Evolutionary conservation across 2,113 vertebrate species (phyloP).

Genomic region (Hoplias malabaricus): DNA sequence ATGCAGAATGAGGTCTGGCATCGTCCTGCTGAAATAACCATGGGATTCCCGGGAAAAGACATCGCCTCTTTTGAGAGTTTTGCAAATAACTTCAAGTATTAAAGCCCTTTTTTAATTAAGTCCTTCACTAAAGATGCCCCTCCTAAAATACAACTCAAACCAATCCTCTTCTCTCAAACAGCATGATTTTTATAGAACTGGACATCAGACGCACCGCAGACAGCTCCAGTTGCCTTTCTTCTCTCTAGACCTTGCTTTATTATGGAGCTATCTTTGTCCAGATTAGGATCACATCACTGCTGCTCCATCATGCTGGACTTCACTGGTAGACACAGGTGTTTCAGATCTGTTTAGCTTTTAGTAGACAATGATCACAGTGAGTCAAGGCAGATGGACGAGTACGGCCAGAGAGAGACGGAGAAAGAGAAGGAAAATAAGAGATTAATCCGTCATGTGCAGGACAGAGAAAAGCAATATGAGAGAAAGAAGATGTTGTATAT

Average conservation of each 20-base stretch:
- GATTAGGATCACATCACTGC: not conserved
- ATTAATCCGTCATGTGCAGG: conserved; percentile 64
- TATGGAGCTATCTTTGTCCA: not conserved
- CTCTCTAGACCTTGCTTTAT: not conserved
- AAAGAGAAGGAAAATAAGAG: conserved; percentile 25
- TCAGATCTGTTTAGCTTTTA: not conserved
- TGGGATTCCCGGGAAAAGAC: too few species aligned
- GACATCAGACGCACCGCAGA: too few species aligned
- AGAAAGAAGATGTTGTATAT: conserved; percentile 54
- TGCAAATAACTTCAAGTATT: too few species aligned
- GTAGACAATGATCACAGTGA: not conserved
- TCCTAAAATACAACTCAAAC: too few species aligned
- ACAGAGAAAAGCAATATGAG: conserved; percentile 42
- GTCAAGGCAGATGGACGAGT: not conserved
- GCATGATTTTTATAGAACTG: too few species aligned
- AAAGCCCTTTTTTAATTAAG: too few species aligned
- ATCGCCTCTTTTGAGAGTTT: too few species aligned
- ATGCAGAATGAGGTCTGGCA: too few species aligned
- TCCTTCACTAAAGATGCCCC: too few species aligned
- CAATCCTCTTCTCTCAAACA: too few species aligned
- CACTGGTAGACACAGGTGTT: not conserved
- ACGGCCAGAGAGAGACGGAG: not conserved
- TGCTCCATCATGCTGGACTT: not conserved
- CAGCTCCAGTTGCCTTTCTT: not conserved
- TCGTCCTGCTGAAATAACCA: too few species aligned